Conservation (phyloP, 2,797 vertebrate genomes). For the Platalea minor region DNA sequence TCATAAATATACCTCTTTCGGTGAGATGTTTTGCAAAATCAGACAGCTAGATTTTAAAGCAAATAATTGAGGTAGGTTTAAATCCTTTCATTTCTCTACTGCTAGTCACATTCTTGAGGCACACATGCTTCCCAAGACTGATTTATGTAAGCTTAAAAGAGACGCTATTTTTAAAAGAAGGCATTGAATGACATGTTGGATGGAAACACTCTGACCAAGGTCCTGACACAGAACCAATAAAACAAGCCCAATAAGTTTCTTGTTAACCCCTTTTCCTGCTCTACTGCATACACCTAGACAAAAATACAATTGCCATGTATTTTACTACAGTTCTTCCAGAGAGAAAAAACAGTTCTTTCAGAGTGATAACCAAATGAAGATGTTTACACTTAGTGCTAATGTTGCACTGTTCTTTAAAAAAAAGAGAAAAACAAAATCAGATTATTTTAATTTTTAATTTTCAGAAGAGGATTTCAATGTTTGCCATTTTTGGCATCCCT, state of each 20-base stretch:
- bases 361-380: not conserved
- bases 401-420: not conserved
- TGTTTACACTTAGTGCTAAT: accelerated
- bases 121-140: accelerated
- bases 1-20: not conserved
- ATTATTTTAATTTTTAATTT: not conserved
- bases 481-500: not conserved
- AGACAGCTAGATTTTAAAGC: not conserved
- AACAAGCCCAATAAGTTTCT: not conserved
- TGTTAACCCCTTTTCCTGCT: not conserved
- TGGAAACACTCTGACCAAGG: not conserved
- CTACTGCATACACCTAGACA: not conserved
- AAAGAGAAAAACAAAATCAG: not conserved
- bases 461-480: not conserved
- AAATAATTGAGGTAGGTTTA: not conserved
- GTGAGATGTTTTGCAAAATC: not conserved
- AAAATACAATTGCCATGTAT: not conserved
- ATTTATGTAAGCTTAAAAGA: not conserved
- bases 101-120: not conserved
- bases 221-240: not conserved
- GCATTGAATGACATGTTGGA: not conserved
- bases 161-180: not conserved
- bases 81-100: not conserved
- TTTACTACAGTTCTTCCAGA: not conserved
- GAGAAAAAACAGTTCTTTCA: not conserved